These are phyloP conservation scores for Micromesistius poutassou DNA, from an alignment of 2,797 vertebrate genomes.

Conservation along the genomic window DNA sequence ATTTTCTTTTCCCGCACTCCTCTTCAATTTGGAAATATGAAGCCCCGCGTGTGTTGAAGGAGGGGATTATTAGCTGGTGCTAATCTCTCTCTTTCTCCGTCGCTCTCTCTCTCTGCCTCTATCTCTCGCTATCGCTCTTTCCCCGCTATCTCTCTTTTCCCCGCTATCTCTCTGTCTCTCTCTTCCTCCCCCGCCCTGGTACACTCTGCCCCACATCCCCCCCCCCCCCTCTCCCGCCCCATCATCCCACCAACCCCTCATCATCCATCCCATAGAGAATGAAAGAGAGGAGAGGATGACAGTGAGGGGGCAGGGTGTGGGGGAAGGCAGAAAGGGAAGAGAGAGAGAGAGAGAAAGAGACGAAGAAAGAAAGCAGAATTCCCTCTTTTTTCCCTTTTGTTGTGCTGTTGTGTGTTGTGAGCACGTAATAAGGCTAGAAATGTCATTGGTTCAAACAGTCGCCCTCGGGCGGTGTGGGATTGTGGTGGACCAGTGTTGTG, in stretches of 20 bases:
- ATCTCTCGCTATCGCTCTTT: slow-evolving; percentile 63
- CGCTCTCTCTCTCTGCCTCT: slow-evolving; percentile 47
- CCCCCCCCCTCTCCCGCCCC: slow-evolving; percentile 28
- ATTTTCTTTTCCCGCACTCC: slow-evolving; percentile 68
- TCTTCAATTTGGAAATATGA: slow-evolving; percentile 98
- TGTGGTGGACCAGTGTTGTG: slow-evolving; percentile 55
- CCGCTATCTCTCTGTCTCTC: slow-evolving; percentile 71
- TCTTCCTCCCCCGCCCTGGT: slow-evolving; percentile 47
- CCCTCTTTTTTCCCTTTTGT: slow-evolving; percentile 60
- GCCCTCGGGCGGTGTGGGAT: slow-evolving; percentile 59
- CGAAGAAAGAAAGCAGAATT: slow-evolving; percentile 44
- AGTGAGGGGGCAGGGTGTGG: slow-evolving; percentile 49
- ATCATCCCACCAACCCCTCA: slow-evolving; percentile 45
- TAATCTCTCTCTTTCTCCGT: slow-evolving; percentile 81
- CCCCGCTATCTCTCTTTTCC: slow-evolving; percentile 69
- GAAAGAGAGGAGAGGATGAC: slow-evolving; percentile 56
- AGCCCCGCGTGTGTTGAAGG: slow-evolving; percentile 84
- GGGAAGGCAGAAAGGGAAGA: slow-evolving; percentile 24
- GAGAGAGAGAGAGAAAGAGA: slow-evolving; percentile 14
- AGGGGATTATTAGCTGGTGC: slow-evolving; percentile 94
- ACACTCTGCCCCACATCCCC: slow-evolving; percentile 34
- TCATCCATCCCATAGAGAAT: slow-evolving; percentile 55
- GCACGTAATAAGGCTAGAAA: slow-evolving; percentile 72
- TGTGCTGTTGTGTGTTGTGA: slow-evolving; percentile 61
- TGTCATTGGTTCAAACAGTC: slow-evolving; percentile 70